Conservation (phyloP, 2,797 vertebrate species). For the Garrulus glandarius region DNA sequence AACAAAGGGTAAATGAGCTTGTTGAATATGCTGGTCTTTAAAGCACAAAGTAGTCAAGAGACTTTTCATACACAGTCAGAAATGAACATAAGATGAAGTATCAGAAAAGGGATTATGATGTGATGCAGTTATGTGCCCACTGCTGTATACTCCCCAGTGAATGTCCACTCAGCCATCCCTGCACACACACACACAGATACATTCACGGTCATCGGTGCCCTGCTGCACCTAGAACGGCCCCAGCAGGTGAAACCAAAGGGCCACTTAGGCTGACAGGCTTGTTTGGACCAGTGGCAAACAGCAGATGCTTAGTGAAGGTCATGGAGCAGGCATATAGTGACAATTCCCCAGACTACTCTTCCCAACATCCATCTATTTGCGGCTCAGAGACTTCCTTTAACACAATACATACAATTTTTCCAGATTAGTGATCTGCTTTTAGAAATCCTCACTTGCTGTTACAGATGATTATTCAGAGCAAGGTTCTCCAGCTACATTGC, state of each 20-base stretch:
- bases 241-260: not conserved
- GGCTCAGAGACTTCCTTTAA: slow-evolving; percentile 43
- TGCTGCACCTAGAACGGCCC: not conserved
- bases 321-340: not conserved
- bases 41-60: not conserved
- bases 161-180: not conserved
- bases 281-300: not conserved
- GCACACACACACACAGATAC: not conserved
- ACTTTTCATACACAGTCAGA: not conserved
- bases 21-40: not conserved
- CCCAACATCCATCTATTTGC: not conserved
- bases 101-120: not conserved
- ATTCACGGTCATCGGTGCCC: not conserved
- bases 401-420: slow-evolving; percentile 40
- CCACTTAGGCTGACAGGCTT: not conserved
- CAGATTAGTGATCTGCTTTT: not conserved
- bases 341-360: not conserved
- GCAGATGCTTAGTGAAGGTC: not conserved
- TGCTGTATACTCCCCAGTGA: not conserved
- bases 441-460: slow-evolving; percentile 43
- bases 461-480: slow-evolving; percentile 17
- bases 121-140: not conserved
- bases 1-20: not conserved
- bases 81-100: not conserved
- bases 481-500: not conserved